A percentile compares a stretch with the other conserved stretches of the same genome.
Conservation (phyloP, 2,888 invertebrate species). For the Synanthedon myopaeformis region DNA sequence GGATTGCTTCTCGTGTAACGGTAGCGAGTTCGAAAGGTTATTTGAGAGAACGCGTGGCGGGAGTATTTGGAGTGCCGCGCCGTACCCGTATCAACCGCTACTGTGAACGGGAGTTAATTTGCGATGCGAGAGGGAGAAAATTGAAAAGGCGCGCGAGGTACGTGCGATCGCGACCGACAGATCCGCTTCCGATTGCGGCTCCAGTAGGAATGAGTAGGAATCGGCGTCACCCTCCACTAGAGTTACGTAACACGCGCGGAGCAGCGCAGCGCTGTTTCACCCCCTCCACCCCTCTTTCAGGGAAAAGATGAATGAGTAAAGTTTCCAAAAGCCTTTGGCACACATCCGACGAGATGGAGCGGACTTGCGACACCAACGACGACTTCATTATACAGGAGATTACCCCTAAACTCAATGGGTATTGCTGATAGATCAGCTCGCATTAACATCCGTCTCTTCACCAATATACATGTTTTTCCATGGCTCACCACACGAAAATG, state of each 20-base stretch:
- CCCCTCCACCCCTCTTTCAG: conserved; percentile 56
- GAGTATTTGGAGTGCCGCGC: not conserved
- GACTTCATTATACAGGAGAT: no score
- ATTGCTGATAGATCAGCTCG: no score
- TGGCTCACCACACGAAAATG: no score
- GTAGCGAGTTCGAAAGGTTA: no score
- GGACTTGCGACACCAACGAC: no score
- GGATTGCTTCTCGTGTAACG: no score
- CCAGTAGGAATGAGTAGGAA: conserved; percentile 36
- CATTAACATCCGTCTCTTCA: no score
- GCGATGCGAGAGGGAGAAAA: conserved; percentile 1
- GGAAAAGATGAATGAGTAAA: conserved; percentile 68
- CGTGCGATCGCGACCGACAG: conserved; percentile 10
- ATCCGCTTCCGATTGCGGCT: conserved; percentile 40
- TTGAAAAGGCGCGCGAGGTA: not conserved
- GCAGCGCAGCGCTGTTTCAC: conserved; percentile 43
- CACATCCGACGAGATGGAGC: no score
- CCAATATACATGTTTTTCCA: no score
- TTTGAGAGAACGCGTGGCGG: not conserved
- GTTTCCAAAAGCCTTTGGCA: conserved; percentile 33
- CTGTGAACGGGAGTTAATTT: not conserved
- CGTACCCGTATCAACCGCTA: conserved; percentile 6
- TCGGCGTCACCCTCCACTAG: conserved; percentile 34
- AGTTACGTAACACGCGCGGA: conserved; percentile 51
- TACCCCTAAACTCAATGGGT: no score